Evolutionary conservation across 2,113 vertebrate genomes (phyloP), one percentile per base, ranked within the genome.

Genomic region (Triplophysa siluroides): DNA sequence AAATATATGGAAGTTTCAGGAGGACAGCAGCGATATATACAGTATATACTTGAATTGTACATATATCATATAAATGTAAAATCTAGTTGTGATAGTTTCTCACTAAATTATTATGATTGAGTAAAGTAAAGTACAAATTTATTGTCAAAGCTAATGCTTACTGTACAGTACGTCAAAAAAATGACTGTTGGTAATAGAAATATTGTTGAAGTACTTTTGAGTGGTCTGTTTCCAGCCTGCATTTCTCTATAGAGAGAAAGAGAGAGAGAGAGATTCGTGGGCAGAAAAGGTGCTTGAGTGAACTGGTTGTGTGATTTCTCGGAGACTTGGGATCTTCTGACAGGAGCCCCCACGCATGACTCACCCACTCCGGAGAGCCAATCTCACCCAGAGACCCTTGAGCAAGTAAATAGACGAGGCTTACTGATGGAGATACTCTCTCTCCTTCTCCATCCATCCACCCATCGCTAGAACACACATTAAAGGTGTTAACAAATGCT

Each of bases 381-480:
- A 67, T 80, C 73, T 77, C 50, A 58, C 66, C 73, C 73, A 13
- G 73, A 72, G 64, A 63, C 61, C 76, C 78, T 83, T 61, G 26
- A 80, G 45, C 19, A 66, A 47, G 19, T n/a, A 64, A 75, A 72
- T 24, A 66, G 66, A 73, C 16, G 16, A 50, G 18, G 54, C 67
- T 78, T 84, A 68, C 72, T 38, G 76, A 79, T 68, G 45, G 80
- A 58, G 68, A 72, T 26, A 71, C 76, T 24, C n/a, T 71, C 24
- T 24, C 71, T 38, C 9, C 38, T 23, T 61, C 41, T 12, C 33
- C 66, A 45, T 66, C 47, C 52, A 23, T 65, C 38, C 21, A 29
- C 56, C 68, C 14, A 50, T 73, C 61, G 6, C 47, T n/a, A 43
- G 43, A 19, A 61, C 71, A 60, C 54, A 60, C 29, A 54, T 26